A percentile compares a stretch with the other conserved stretches of the same genome.
Evolutionary conservation across 1,140 invertebrate genomes (phyloP).

Genomic region (Eupeodes corollae): DNA sequence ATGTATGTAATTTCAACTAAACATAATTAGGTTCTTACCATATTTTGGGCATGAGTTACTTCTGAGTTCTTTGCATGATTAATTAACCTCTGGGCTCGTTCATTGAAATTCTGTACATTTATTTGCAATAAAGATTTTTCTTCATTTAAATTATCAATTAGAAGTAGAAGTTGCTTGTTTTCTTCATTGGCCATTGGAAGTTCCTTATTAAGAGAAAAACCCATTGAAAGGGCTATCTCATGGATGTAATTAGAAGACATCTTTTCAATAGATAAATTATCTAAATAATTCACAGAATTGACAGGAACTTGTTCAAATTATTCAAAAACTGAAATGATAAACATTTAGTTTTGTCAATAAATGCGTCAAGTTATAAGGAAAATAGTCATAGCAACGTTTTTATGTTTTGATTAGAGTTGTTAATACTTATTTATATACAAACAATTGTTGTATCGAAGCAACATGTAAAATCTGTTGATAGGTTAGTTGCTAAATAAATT

Average conservation of each 20-base stretch:
- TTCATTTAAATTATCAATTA: slow-evolving; percentile 16
- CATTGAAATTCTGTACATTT: slow-evolving; percentile 16
- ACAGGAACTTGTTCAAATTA: too few species aligned
- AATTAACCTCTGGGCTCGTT: slow-evolving; percentile 25
- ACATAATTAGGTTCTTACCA: slow-evolving; percentile 23
- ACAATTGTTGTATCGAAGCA: too few species aligned
- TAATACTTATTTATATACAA: too few species aligned
- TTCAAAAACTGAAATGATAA: too few species aligned
- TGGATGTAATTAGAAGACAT: neutral
- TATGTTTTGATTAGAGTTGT: too few species aligned
- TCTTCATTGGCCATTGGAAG: slow-evolving; percentile 59
- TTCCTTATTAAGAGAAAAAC: slow-evolving; percentile 51
- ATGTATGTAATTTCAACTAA: neutral
- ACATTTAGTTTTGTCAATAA: too few species aligned
- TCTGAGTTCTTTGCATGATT: slow-evolving; percentile 38
- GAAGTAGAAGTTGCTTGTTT: slow-evolving; percentile 47
- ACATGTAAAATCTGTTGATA: too few species aligned
- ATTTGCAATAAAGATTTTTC: slow-evolving; percentile 20
- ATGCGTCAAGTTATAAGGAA: too few species aligned
- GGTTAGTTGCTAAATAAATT: too few species aligned
- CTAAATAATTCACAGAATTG: too few species aligned
- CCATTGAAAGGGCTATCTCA: slow-evolving; percentile 30
- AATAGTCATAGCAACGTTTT: too few species aligned
- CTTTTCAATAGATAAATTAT: neutral
- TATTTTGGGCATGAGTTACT: slow-evolving; percentile 38